Percentiles rank a stretch among this genome's conserved stretches.
Conservation (phyloP, 2,888 invertebrate species). For the Congeria kusceri region DNA sequence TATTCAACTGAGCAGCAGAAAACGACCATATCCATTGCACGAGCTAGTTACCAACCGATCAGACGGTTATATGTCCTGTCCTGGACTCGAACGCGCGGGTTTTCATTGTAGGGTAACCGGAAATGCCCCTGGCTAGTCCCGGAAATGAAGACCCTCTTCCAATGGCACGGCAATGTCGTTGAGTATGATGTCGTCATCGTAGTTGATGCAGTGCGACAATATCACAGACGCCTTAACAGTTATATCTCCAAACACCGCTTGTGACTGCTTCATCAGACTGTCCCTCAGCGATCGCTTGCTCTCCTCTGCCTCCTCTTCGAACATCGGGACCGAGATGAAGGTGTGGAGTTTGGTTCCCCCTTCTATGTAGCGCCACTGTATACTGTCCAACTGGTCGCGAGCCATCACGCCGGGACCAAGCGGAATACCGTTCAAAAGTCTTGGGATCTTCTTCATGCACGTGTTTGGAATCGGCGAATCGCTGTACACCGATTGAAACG, state of each 20-base stretch:
- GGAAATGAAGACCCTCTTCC: constrained; percentile 80
- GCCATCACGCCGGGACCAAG: constrained; percentile 81
- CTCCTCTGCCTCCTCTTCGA: constrained; percentile 79
- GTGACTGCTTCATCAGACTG: constrained; percentile 75
- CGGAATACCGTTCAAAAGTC: constrained; percentile 82
- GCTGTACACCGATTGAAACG: constrained; percentile 77
- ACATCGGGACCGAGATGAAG: constrained; percentile 80
- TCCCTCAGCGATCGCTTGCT: constrained; percentile 74
- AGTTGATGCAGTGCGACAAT: constrained; percentile 78
- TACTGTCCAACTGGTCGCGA: constrained; percentile 72
- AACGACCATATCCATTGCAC: too few species aligned
- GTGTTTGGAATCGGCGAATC: constrained; percentile 76
- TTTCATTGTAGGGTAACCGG: too few species aligned
- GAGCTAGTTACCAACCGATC: too few species aligned
- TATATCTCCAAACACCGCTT: constrained; percentile 80
- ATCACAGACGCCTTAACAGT: constrained; percentile 80
- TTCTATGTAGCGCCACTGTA: constrained; percentile 81
- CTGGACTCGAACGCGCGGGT: too few species aligned
- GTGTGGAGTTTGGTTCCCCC: constrained; percentile 76
- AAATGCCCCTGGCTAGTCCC: constrained; percentile 61
- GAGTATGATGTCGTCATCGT: constrained; percentile 78
- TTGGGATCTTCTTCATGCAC: constrained; percentile 78
- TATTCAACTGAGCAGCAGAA: too few species aligned
- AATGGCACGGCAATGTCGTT: constrained; percentile 80
- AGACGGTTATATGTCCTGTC: too few species aligned